Percentiles rank a stretch among this genome's conserved stretches.
Evolutionary conservation across 1,140 invertebrate species (phyloP).

Genomic region (Pantala flavescens): DNA sequence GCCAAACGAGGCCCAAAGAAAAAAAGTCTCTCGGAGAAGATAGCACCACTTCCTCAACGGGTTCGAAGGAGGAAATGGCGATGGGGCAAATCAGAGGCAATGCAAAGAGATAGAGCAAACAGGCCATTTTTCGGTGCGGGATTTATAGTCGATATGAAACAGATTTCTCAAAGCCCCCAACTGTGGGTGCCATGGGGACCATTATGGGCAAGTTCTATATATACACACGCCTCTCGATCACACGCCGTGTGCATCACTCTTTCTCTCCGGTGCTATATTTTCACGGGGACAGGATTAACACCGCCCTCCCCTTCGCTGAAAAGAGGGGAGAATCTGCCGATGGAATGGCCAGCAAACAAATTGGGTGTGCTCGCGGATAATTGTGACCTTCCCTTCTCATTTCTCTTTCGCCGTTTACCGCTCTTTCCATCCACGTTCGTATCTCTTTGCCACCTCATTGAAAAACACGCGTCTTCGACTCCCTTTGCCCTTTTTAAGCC

Average conservation of each 20-base stretch:
- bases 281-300: neutral
- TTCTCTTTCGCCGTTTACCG: neutral
- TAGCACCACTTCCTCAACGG: too few relatives aligned
- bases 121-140: neutral
- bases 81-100: too few relatives aligned
- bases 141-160: conserved; percentile 7
- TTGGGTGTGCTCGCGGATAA: too few relatives aligned
- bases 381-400: neutral
- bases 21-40: too few relatives aligned
- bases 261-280: neutral
- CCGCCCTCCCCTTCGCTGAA: neutral
- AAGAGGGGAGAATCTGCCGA: too few relatives aligned
- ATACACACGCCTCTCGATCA: neutral
- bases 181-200: neutral
- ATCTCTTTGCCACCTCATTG: neutral
- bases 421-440: neutral
- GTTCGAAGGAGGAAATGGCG: too few relatives aligned
- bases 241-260: neutral
- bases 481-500: too few relatives aligned
- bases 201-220: neutral
- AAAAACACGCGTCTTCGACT: too few relatives aligned
- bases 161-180: neutral
- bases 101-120: too few relatives aligned
- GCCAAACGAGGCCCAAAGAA: too few relatives aligned
- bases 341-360: too few relatives aligned